Conservation (phyloP, 2,888 invertebrate genomes). For the Drosophila kambysellisi region DNA sequence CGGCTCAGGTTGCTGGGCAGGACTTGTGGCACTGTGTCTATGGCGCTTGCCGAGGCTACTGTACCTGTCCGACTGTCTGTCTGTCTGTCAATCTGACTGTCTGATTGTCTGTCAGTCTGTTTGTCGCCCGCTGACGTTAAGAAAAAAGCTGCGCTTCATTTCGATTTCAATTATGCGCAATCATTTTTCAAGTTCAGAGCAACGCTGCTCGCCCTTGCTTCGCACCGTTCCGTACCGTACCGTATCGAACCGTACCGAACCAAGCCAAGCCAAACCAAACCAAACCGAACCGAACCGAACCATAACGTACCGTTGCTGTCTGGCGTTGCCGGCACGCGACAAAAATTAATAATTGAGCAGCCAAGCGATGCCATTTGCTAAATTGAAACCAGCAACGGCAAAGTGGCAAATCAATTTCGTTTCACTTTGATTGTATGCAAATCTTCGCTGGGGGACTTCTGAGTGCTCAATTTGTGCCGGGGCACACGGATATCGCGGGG, state of each 20-base stretch:
- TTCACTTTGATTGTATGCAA: constrained; percentile 79
- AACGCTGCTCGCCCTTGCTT: constrained; percentile 3
- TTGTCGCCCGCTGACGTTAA: constrained; percentile 48
- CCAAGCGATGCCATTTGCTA: constrained; percentile 68
- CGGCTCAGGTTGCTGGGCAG: constrained; percentile 32
- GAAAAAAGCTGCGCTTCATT: constrained; percentile 70
- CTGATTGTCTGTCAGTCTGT: neutral
- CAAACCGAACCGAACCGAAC: neutral
- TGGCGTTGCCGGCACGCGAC: constrained; percentile 71
- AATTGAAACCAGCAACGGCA: constrained; percentile 69
- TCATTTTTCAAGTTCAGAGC: constrained; percentile 75
- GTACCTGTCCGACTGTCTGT: neutral
- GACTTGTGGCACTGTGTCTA: constrained; percentile 20
- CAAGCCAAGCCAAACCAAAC: neutral
- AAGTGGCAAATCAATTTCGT: constrained; percentile 77
- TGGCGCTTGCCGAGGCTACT: constrained; percentile 5
- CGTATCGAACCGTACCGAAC: neutral
- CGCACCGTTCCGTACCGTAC: constrained; percentile 1
- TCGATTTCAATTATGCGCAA: constrained; percentile 79
- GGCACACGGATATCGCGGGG: no score
- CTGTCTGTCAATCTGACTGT: neutral
- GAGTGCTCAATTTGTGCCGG: constrained; percentile 10
- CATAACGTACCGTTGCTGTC: constrained; percentile 5
- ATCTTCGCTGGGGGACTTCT: constrained; percentile 59
- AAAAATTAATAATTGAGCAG: constrained; percentile 77